These are phyloP conservation scores for Pseudochaenichthys georgianus DNA, from an alignment of 2,797 vertebrate genomes.

Conservation along the genomic window DNA sequence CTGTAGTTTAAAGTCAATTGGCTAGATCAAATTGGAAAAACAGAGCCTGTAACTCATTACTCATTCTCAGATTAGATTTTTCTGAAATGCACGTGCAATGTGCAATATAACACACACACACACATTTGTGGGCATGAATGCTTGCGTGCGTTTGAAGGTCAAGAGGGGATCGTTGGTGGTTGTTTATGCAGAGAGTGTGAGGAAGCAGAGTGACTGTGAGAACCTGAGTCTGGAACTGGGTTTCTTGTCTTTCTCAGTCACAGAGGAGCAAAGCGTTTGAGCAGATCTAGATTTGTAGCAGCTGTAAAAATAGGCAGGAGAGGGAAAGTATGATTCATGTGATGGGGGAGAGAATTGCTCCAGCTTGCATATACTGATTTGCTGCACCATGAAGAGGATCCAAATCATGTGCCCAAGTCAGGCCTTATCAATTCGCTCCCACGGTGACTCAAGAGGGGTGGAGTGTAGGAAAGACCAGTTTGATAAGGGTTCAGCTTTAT, in stretches of 20 bases:
- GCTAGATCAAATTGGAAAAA: constrained; percentile 43
- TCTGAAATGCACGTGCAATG: constrained; percentile 31
- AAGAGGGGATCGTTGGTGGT: constrained; percentile 60
- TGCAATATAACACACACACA: constrained; percentile 19
- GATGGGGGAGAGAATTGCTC: constrained; percentile 70
- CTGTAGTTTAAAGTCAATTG: constrained; percentile 32
- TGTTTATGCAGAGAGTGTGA: constrained; percentile 62
- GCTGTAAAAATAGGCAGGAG: constrained; percentile 89
- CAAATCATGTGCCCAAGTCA: constrained; percentile 45
- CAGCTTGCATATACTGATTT: constrained; percentile 54
- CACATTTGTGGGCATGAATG: constrained; percentile 25
- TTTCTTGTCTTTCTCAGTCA: constrained; percentile 69
- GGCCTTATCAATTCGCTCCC: constrained; percentile 53
- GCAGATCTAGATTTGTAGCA: constrained; percentile 80
- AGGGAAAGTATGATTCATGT: constrained; percentile 86
- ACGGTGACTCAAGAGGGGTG: constrained; percentile 13
- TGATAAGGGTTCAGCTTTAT: constrained; percentile 18
- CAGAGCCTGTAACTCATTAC: constrained; percentile 31
- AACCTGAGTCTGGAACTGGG: constrained; percentile 57
- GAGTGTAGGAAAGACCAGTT: constrained; percentile 6
- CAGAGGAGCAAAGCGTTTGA: constrained; percentile 74
- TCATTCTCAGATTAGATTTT: constrained; percentile 50
- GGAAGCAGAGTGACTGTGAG: constrained; percentile 72
- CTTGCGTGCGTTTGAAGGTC: constrained; percentile 53
- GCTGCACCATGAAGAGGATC: constrained; percentile 58